Evolutionary conservation across 1,140 invertebrate species (phyloP).

Genomic region (Drosophila ananassae): DNA sequence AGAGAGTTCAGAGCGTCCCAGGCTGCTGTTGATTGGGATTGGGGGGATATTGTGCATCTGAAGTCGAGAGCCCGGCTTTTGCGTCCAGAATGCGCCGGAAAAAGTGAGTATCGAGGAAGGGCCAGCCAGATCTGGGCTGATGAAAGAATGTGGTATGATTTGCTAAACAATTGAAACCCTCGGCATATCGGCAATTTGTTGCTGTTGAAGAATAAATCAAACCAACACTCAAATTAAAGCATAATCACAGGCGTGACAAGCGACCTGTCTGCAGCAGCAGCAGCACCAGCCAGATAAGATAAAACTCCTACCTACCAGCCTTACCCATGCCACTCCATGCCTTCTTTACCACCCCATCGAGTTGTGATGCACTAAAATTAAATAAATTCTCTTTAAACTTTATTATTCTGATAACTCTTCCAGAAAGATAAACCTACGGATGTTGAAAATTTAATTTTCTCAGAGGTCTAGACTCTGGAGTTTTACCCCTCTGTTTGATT

Average conservation of each 20-base stretch:
- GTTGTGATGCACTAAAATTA: constrained; percentile 3
- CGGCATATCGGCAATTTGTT: constrained; percentile 23
- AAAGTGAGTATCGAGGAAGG: constrained; percentile 43
- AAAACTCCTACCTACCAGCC: constrained; percentile 16
- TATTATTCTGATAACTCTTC: background rate
- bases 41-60: background rate
- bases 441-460: no score
- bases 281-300: constrained; percentile 56
- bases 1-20: background rate
- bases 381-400: background rate
- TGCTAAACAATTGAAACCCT: constrained; percentile 21
- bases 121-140: constrained; percentile 13
- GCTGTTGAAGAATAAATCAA: constrained; percentile 68
- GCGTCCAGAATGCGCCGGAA: constrained; percentile 41
- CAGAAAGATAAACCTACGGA: no score
- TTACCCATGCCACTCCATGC: background rate
- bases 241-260: constrained; percentile 81
- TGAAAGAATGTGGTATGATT: constrained; percentile 35
- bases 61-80: constrained; percentile 13
- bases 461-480: background rate
- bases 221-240: constrained; percentile 68
- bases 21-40: background rate
- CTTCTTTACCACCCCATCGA: background rate
- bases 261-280: constrained; percentile 54
- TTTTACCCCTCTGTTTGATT: no score